Evolutionary conservation across 2,113 vertebrate genomes (phyloP).

Genomic region (Marmota monax): DNA sequence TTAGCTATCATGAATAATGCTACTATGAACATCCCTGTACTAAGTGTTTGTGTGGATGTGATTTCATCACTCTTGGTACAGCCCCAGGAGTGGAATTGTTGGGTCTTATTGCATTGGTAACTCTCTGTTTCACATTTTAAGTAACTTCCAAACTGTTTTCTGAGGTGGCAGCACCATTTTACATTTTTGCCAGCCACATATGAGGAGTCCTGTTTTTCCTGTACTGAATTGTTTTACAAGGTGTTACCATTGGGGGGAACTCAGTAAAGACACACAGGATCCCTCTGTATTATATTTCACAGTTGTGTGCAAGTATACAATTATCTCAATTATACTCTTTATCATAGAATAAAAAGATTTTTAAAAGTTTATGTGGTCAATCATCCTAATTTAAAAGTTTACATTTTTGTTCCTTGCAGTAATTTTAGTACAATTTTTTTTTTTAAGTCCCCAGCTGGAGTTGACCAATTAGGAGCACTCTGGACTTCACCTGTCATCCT

Average conservation of each 20-base stretch:
- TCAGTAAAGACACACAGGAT: accelerated
- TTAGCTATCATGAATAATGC: neutral
- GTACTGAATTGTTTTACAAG: neutral
- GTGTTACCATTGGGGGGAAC: neutral
- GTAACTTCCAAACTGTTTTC: neutral
- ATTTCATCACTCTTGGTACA: neutral
- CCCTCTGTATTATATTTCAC: neutral
- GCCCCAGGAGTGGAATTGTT: neutral
- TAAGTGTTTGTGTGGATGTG: neutral
- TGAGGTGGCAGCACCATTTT: neutral
- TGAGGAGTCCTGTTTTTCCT: neutral
- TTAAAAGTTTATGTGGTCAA: neutral
- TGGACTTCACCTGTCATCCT: neutral
- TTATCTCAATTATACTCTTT: no score
- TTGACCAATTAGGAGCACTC: neutral
- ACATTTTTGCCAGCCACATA: neutral
- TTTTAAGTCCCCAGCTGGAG: neutral
- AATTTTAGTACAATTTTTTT: neutral
- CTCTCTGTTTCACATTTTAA: neutral
- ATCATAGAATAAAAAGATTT: neutral
- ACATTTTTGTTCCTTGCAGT: neutral
- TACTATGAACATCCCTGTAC: neutral
- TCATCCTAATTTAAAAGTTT: neutral
- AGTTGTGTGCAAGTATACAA: neutral
- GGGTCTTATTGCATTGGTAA: neutral